Percentiles rank a stretch among this genome's conserved stretches.
Conservation (phyloP, 2,113 vertebrate genomes). For the Phrynocephalus versicolor region DNA sequence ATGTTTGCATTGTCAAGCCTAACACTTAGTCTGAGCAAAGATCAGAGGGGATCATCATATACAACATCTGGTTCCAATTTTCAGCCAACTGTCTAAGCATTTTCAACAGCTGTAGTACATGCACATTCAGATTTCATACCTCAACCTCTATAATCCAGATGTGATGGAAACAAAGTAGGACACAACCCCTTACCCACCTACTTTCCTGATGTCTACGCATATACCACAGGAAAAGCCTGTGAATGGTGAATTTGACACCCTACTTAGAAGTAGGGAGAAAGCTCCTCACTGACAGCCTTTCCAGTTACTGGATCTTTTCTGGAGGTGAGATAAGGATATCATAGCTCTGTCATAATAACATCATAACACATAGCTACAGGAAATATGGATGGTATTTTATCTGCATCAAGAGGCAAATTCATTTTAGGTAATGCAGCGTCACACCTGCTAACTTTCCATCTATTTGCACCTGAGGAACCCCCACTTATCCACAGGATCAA, state of each 20-base stretch:
- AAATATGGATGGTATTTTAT: too few relatives aligned
- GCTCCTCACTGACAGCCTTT: not conserved
- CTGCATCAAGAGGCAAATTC: too few relatives aligned
- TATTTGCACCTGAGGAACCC: too few relatives aligned
- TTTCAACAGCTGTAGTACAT: slow-evolving; percentile 9
- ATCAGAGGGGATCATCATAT: slow-evolving; percentile 33
- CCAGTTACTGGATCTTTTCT: not conserved
- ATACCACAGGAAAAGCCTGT: not conserved
- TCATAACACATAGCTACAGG: not conserved
- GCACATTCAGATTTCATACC: not conserved
- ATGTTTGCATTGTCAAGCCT: slow-evolving; percentile 38
- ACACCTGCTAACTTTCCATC: too few relatives aligned
- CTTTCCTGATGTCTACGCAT: not conserved
- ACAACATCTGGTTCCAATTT: slow-evolving; percentile 54
- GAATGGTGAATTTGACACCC: not conserved
- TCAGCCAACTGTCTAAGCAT: slow-evolving; percentile 40
- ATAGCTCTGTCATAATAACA: not conserved
- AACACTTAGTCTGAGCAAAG: slow-evolving; percentile 38
- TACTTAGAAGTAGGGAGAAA: not conserved
- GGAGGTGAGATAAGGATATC: not conserved
- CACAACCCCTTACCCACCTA: not conserved
- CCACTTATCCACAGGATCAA: too few relatives aligned
- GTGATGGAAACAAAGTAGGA: not conserved
- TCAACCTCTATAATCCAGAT: not conserved
- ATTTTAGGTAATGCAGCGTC: too few relatives aligned